Conservation (phyloP, 2,888 invertebrate species). For the Lasioglossum malachurum region DNA sequence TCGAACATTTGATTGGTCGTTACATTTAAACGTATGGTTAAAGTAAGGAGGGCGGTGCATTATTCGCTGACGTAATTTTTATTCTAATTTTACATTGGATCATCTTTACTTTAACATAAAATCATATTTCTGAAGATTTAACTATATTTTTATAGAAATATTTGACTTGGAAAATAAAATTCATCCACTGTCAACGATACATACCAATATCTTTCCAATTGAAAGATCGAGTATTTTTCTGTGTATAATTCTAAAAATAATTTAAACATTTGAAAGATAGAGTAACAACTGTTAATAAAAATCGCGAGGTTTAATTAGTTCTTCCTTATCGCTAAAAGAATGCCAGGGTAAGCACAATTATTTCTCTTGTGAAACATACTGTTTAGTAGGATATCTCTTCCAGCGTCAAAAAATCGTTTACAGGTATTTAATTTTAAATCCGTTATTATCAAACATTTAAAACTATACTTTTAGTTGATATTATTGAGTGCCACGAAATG, state of each 20-base stretch:
- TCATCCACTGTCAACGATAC: background rate
- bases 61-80: slow-evolving; percentile 56
- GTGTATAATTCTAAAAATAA: slow-evolving; percentile 3
- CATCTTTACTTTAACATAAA: background rate
- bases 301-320: slow-evolving; percentile 41
- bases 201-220: slow-evolving; percentile 6
- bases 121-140: background rate
- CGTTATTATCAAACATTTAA: slow-evolving; percentile 23
- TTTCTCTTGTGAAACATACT: slow-evolving; percentile 54
- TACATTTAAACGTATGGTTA: slow-evolving; percentile 29
- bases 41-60: slow-evolving; percentile 38
- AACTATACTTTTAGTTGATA: slow-evolving; percentile 4
- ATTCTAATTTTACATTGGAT: slow-evolving; percentile 43
- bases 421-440: slow-evolving; percentile 53
- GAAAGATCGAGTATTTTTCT: slow-evolving; percentile 24
- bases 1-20: slow-evolving; percentile 62
- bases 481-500: background rate
- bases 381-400: slow-evolving; percentile 48
- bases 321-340: slow-evolving; percentile 57
- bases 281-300: slow-evolving; percentile 27
- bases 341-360: slow-evolving; percentile 70
- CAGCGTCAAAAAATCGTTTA: slow-evolving; percentile 33
- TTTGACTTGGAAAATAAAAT: slow-evolving; percentile 1
- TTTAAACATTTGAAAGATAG: slow-evolving; percentile 6
- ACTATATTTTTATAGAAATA: slow-evolving; percentile 11